phyloP scores from a whole-genome alignment of 2,113 vertebrate species.

The Mustela nigripes region DNA sequence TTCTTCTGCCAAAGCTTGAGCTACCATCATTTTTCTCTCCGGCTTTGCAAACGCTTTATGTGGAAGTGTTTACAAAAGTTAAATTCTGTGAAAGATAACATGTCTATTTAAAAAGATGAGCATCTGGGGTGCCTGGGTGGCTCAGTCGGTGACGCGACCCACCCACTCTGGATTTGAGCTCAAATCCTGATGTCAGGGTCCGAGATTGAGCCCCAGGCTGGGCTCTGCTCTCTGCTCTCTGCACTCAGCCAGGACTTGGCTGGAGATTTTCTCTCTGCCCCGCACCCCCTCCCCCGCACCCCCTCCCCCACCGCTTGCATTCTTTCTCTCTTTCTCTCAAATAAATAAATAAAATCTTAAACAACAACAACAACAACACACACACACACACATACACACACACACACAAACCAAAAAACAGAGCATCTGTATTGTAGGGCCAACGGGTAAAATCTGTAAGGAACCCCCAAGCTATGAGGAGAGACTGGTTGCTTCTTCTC shows the following conservation, averaged over 20 bases:
- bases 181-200: neutral
- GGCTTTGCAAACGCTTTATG: neutral
- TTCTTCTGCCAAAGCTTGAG: neutral
- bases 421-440: accelerated
- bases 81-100: neutral
- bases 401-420: too few species aligned
- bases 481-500: neutral
- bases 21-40: neutral
- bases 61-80: neutral
- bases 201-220: accelerated
- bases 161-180: neutral
- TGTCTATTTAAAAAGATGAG: neutral
- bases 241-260: neutral
- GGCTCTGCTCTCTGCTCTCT: neutral
- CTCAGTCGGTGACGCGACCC: neutral
- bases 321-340: neutral
- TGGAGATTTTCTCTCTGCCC: neutral
- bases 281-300: neutral
- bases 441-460: neutral
- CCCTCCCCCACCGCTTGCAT: neutral
- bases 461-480: neutral
- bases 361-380: neutral
- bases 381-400: too few species aligned
- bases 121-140: neutral
- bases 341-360: neutral